These are phyloP conservation scores for Odobenus rosmarus DNA, from an alignment of 2,113 vertebrate species.

Conservation along the genomic window DNA sequence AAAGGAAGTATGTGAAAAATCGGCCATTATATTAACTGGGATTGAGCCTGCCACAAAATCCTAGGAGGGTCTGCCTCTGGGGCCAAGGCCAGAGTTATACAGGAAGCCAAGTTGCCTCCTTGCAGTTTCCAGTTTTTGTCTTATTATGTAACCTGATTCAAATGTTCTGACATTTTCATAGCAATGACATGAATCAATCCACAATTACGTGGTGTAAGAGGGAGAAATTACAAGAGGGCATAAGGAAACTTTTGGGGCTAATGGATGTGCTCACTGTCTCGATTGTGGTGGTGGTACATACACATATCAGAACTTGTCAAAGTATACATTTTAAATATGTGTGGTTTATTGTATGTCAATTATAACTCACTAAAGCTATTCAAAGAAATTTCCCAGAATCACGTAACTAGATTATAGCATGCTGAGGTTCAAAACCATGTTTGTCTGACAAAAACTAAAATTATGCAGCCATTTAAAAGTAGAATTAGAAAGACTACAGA, in stretches of 20 bases:
- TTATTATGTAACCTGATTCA: not conserved
- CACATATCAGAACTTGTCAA: not conserved
- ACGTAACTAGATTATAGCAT: not conserved
- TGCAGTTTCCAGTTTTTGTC: not conserved
- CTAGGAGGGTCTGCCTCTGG: not conserved
- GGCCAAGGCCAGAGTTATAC: not conserved
- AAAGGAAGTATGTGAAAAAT: not conserved
- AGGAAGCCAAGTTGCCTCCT: not conserved
- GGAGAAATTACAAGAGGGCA: not conserved
- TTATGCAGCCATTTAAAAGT: not conserved
- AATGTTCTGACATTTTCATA: not conserved
- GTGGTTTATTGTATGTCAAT: not conserved
- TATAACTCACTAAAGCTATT: not conserved
- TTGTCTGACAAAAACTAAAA: not conserved
- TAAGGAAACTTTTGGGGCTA: not conserved
- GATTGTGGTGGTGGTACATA: not conserved
- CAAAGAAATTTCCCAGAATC: not conserved
- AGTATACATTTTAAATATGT: not conserved
- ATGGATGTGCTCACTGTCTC: not conserved
- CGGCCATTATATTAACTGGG: not conserved
- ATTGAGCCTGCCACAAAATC: not conserved
- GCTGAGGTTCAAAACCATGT: not conserved
- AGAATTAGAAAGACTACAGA: not conserved
- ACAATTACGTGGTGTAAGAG: no score
- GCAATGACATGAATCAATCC: not conserved